Evolutionary conservation across 2,797 vertebrate species (phyloP), one percentile per base, ranked within the genome.

Genomic region (Enteromius afrohamiltoni): DNA sequence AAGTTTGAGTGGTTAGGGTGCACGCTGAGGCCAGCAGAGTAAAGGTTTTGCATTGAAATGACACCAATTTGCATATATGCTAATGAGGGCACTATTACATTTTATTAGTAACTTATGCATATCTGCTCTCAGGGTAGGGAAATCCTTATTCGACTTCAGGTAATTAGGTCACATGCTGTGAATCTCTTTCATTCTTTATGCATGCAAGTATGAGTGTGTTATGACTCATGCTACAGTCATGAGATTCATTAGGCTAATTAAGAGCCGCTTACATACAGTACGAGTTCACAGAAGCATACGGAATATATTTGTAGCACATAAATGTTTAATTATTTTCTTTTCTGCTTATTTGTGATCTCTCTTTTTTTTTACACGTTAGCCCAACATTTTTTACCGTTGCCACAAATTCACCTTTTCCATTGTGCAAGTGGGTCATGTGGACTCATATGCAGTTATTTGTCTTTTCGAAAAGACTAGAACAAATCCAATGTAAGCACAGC

Each of bases 51-150:
- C 78, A 91, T 91, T 89, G 89, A 89, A 93, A 92, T 89, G 87
- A 88, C 86, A 74, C 84, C 29, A 67, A 93, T 94, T 94, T 94
- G 89, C 93, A 94, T 95, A 92, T 93, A 94, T 93, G 92, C 90
- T 92, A 93, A 95, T 93, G 40, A 69, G 65, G 78, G 75, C 87
- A 86, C 91, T 91, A 91, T 93, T 93, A 90, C 90, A 92, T 90
- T 91, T 92, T 88, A 91, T 88, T 87, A 91, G 86, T 86, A 90
- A 90, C 88, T 87, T 84, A 80, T 87, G 88, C 88, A 77, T 87
- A 37, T 87, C 88, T 89, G 79, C 87, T 91, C 79, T 70, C 84
- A 88, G 90, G 75, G 82, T 51, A 77, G 79, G 90, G 87, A 88
- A 85, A 82, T 76, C 85, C 80, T 86, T 51, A 42, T 74, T 80